phyloP scores from a whole-genome alignment of 2,888 invertebrate genomes.

The Agrochola litura region DNA sequence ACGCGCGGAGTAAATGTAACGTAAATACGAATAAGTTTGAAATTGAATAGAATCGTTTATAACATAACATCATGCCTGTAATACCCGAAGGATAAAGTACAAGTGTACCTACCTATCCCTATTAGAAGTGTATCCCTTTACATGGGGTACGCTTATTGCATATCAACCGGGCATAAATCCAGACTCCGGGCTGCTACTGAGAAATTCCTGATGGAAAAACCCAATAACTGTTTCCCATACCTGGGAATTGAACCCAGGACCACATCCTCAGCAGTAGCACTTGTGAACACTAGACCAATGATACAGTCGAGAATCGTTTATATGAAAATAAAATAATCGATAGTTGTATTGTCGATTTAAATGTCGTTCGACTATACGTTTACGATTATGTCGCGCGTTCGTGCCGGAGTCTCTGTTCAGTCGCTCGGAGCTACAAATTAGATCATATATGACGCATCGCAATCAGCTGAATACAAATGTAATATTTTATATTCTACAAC shows the following conservation, averaged over 20 bases:
- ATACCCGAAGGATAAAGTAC: background rate
- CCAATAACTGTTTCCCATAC: too few species aligned
- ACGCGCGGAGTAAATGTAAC: too few species aligned
- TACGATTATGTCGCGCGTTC: background rate
- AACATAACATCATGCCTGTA: background rate
- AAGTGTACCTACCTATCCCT: too few species aligned
- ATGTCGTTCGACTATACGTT: background rate
- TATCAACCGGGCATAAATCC: too few species aligned
- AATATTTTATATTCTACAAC: conserved; percentile 5
- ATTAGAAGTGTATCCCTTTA: too few species aligned
- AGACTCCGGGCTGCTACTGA: too few species aligned
- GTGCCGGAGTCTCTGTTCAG: background rate
- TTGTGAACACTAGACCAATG: too few species aligned
- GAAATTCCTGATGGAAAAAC: too few species aligned
- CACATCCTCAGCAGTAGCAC: too few species aligned
- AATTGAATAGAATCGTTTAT: background rate
- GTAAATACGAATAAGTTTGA: background rate
- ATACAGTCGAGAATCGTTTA: too few species aligned
- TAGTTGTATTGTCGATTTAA: background rate
- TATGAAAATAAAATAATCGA: background rate
- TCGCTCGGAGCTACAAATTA: conserved; percentile 28
- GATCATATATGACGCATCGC: conserved; percentile 10
- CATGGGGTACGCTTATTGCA: too few species aligned
- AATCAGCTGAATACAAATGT: conserved; percentile 26
- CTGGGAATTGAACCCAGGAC: too few species aligned